phyloP scores from a whole-genome alignment of 2,888 invertebrate genomes.

The Ichneumoninae sp. region DNA sequence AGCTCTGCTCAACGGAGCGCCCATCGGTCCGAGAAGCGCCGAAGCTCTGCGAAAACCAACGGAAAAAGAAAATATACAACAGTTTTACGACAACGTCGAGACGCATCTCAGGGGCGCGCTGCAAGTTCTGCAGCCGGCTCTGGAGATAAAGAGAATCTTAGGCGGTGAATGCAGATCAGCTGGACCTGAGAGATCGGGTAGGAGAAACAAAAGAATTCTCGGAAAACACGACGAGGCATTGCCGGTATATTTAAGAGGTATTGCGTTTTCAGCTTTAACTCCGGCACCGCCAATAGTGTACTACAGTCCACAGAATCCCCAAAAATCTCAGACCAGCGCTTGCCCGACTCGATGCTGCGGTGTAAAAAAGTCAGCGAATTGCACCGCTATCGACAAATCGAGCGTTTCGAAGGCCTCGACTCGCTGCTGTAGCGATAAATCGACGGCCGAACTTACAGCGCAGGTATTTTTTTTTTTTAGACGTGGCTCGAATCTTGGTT shows the following conservation, averaged over 20 bases:
- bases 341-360: constrained; percentile 19
- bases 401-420: neutral
- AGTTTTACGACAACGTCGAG: constrained; percentile 69
- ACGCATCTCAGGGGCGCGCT: constrained; percentile 66
- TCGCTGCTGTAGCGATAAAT: neutral
- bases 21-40: constrained; percentile 50
- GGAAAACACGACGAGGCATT: too few relatives aligned
- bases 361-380: constrained; percentile 10
- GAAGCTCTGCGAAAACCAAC: constrained; percentile 10
- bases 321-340: constrained; percentile 15
- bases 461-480: constrained; percentile 13
- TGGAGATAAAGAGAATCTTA: constrained; percentile 66
- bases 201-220: neutral
- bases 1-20: constrained; percentile 63
- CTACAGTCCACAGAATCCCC: constrained; percentile 55
- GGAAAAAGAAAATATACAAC: constrained; percentile 39
- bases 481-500: too few relatives aligned
- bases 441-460: constrained; percentile 1
- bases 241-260: neutral
- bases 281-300: constrained; percentile 37
- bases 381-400: constrained; percentile 6
- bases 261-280: constrained; percentile 23
- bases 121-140: constrained; percentile 65
- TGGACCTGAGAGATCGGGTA: constrained; percentile 54
- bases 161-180: constrained; percentile 63